Conservation (phyloP, 2,113 vertebrate genomes). For the Theristicus caerulescens region DNA sequence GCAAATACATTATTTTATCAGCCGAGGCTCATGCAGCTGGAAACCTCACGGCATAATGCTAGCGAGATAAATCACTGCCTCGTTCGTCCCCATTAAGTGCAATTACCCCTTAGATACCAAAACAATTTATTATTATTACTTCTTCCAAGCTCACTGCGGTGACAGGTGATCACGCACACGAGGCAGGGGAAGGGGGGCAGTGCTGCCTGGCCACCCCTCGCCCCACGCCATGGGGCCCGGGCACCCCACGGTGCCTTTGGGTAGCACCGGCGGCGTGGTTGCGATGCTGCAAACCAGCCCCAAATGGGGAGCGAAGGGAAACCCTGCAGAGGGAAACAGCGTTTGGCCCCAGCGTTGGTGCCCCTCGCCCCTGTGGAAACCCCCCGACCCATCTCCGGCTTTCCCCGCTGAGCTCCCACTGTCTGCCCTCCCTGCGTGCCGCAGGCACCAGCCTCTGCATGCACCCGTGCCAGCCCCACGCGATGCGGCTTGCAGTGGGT, state of each 20-base stretch:
- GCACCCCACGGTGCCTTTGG: neutral
- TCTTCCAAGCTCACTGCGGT: neutral
- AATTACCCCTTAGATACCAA: neutral
- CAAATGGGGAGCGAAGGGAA: rapidly evolving
- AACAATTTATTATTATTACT: neutral
- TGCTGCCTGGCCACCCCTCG: neutral
- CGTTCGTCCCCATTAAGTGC: neutral
- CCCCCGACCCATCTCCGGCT: rapidly evolving
- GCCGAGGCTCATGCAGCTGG: neutral
- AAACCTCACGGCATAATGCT: rapidly evolving
- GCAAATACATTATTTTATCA: neutral
- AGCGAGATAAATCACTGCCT: neutral
- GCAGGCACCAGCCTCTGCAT: rapidly evolving
- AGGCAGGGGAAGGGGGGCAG: neutral
- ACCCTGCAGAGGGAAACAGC: neutral
- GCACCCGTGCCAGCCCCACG: neutral
- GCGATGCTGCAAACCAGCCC: neutral
- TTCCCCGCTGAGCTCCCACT: neutral
- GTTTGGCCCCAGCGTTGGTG: neutral
- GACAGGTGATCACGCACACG: rapidly evolving
- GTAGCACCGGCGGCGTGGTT: rapidly evolving
- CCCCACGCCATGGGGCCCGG: rapidly evolving
- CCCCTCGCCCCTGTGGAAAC: neutral
- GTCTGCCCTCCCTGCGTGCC: rapidly evolving
- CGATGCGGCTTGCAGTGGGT: rapidly evolving